These are phyloP conservation scores for fruit fly (Drosophila melanogaster) DNA, from an alignment of 1,140 invertebrate species.

Conservation along the genomic window DNA sequence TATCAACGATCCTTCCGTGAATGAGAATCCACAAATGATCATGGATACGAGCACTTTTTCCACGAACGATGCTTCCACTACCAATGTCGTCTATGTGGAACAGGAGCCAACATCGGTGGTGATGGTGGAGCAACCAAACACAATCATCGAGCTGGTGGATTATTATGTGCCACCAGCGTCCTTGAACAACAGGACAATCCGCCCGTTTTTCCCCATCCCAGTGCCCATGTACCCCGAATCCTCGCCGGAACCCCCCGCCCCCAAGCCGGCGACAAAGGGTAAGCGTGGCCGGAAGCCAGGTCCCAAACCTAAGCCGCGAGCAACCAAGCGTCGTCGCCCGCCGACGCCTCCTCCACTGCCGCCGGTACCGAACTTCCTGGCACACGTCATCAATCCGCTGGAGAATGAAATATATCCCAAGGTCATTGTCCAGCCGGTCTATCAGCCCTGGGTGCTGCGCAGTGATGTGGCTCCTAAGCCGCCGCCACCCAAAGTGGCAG, in stretches of 20 bases:
- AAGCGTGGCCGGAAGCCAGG: background rate
- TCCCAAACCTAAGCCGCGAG: background rate
- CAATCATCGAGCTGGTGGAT: constrained; percentile 31
- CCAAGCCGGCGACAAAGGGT: background rate
- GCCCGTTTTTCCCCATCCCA: background rate
- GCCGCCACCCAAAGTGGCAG: background rate
- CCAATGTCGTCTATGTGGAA: no score
- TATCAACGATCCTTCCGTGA: no score
- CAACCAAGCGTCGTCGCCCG: background rate
- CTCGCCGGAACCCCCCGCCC: no score
- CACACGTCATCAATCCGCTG: constrained; percentile 28
- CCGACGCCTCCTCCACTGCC: constrained; percentile 11
- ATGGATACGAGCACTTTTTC: no score
- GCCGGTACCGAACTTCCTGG: constrained; percentile 18
- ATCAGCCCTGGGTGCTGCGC: constrained; percentile 10
- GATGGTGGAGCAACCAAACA: constrained; percentile 7
- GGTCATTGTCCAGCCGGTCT: constrained; percentile 28
- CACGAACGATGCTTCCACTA: no score
- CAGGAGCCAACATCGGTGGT: no score
- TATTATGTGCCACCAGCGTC: constrained; percentile 22
- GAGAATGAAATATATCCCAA: constrained; percentile 32
- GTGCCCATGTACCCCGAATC: no score
- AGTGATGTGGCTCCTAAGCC: background rate
- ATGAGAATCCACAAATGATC: no score
- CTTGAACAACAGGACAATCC: background rate